Conservation (phyloP, 2,113 vertebrate species). For the Sisor rabdophorus region DNA sequence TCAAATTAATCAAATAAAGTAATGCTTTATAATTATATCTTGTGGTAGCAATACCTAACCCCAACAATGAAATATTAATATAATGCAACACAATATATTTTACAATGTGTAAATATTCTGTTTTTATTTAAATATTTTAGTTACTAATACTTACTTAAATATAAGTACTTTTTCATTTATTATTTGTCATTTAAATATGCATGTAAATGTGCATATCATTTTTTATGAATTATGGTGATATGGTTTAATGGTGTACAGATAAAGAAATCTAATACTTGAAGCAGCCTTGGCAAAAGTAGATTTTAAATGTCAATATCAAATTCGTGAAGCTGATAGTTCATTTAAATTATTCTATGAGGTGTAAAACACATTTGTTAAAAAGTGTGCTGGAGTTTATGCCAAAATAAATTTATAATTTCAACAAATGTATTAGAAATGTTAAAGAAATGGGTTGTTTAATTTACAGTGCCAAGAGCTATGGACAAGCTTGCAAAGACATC, state of each 20-base stretch:
- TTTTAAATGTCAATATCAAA: too few species aligned
- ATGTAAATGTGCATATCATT: too few species aligned
- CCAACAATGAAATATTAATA: neutral
- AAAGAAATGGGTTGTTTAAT: neutral
- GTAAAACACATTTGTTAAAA: neutral
- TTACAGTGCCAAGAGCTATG: constrained; percentile 26
- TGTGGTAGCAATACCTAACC: neutral
- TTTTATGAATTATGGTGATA: too few species aligned
- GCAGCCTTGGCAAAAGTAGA: too few species aligned
- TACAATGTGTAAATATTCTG: neutral
- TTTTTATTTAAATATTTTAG: neutral
- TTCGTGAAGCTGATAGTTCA: too few species aligned
- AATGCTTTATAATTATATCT: neutral
- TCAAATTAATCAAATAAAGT: neutral
- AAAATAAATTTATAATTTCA: neutral
- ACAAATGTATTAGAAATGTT: neutral
- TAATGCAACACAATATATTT: neutral
- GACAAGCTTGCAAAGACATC: constrained; percentile 12
- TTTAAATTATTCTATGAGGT: too few species aligned
- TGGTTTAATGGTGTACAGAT: too few species aligned
- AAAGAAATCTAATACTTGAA: too few species aligned
- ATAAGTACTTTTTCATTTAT: too few species aligned
- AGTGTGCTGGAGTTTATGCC: neutral
- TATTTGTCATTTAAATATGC: too few species aligned
- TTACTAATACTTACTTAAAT: neutral